Evolutionary conservation across 2,113 vertebrate species (phyloP).

Genomic region (Ibidorhyncha struthersii): DNA sequence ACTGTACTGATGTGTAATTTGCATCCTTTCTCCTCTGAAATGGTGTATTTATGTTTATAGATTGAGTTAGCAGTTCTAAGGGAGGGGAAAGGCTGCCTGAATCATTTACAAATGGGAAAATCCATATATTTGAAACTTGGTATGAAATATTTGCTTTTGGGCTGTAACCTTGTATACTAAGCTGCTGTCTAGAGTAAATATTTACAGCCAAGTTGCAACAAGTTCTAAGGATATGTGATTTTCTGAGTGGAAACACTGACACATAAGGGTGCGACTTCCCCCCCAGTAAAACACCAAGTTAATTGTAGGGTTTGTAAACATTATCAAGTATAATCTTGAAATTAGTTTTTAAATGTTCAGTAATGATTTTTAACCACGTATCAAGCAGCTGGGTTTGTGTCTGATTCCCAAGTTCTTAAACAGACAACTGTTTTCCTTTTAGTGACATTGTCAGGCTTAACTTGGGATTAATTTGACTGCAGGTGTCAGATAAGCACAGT

Average conservation of each 20-base stretch:
- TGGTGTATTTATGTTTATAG: conserved; percentile 55
- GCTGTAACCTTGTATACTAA: conserved; percentile 37
- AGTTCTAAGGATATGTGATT: conserved; percentile 53
- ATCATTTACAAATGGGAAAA: conserved; percentile 66
- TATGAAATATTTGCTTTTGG: conserved; percentile 65
- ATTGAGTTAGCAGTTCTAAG: conserved; percentile 53
- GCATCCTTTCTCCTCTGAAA: conserved; percentile 40
- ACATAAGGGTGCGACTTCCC: conserved; percentile 17
- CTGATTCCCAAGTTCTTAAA: conserved; percentile 22
- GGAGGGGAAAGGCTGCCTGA: conserved; percentile 46
- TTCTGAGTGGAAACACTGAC: conserved; percentile 39
- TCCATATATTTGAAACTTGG: conserved; percentile 58
- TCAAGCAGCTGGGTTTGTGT: conserved; percentile 57
- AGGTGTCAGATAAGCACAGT: conserved; percentile 74
- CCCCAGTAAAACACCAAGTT: conserved; percentile 12
- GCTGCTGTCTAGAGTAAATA: conserved; percentile 61
- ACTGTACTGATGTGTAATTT: conserved; percentile 26
- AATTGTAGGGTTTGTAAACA: conserved; percentile 57
- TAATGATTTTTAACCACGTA: conserved; percentile 35
- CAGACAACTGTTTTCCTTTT: conserved; percentile 64
- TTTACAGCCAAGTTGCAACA: conserved; percentile 73
- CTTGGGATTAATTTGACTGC: conserved; percentile 72
- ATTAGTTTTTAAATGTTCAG: conserved; percentile 51
- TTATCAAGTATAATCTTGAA: conserved; percentile 39
- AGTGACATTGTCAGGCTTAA: conserved; percentile 70